These are phyloP conservation scores for Nettapus auritus DNA, from an alignment of 2,113 vertebrate species.

Conservation along the genomic window DNA sequence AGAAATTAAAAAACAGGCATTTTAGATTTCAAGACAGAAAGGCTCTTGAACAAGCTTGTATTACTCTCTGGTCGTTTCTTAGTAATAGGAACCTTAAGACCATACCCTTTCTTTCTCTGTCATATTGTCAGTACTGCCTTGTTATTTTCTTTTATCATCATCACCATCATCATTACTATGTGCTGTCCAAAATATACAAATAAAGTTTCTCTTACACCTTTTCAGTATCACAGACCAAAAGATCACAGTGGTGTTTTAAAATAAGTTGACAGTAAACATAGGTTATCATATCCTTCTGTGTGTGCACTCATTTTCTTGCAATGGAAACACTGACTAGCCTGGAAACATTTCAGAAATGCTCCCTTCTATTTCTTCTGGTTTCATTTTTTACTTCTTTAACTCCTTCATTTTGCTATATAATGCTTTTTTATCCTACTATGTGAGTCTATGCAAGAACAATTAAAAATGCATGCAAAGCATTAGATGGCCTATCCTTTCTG, in stretches of 20 bases:
- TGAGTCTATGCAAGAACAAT: background rate
- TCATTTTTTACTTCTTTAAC: background rate
- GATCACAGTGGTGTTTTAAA: background rate
- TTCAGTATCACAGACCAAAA: background rate
- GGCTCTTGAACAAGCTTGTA: background rate
- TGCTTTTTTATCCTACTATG: background rate
- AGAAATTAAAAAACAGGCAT: slow-evolving; percentile 24
- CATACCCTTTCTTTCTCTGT: background rate
- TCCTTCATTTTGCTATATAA: background rate
- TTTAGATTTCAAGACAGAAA: background rate
- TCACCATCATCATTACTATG: background rate
- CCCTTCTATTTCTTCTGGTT: background rate
- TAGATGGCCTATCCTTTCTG: background rate
- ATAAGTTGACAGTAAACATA: background rate
- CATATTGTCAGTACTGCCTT: background rate
- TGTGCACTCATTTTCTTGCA: background rate
- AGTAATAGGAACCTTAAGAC: background rate
- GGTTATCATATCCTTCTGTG: background rate
- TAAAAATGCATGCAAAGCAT: background rate
- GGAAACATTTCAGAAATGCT: background rate
- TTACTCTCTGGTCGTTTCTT: background rate
- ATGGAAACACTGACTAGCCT: background rate
- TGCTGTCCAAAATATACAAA: background rate
- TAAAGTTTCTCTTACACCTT: background rate
- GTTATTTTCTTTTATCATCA: background rate